A percentile compares a stretch with the other conserved stretches of the same genome.
Conservation (phyloP, 1,140 invertebrate genomes). For the Bemisia tabaci region DNA sequence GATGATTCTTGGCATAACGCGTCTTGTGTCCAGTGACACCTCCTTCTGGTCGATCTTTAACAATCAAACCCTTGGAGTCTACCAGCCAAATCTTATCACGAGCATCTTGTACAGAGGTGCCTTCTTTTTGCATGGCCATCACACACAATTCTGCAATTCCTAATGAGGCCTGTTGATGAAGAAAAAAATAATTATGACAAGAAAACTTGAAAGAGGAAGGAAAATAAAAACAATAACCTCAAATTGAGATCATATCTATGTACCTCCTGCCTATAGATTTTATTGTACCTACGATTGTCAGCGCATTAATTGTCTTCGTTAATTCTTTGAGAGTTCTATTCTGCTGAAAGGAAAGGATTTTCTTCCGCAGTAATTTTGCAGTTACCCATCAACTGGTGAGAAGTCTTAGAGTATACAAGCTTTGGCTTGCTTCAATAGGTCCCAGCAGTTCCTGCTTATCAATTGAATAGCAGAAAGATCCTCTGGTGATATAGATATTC, state of each 20-base stretch:
- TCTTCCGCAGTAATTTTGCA: no score
- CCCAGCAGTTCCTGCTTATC: no score
- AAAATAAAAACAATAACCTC: background rate
- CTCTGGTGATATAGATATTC: no score
- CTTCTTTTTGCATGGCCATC: conserved; percentile 75
- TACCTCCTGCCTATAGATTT: no score
- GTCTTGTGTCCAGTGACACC: conserved; percentile 59
- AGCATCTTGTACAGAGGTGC: conserved; percentile 54
- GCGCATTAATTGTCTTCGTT: no score
- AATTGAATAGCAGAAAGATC: no score
- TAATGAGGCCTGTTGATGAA: conserved; percentile 60
- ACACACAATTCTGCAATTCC: conserved; percentile 78
- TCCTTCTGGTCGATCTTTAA: conserved; percentile 59
- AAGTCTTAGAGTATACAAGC: no score
- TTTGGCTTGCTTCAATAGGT: no score
- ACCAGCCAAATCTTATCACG: conserved; percentile 54
- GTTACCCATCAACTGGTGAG: no score
- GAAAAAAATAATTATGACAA: conserved; percentile 18
- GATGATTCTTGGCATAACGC: conserved; percentile 55
- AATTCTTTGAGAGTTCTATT: no score
- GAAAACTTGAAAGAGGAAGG: background rate
- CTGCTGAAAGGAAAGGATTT: no score
- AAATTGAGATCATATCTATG: background rate
- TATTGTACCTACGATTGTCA: no score
- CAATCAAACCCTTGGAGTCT: conserved; percentile 60